Percentiles rank a stretch among this genome's conserved stretches.
These are phyloP conservation scores for Drosophila carrolli DNA, from an alignment of 1,140 invertebrate species.

Conservation along the genomic window DNA sequence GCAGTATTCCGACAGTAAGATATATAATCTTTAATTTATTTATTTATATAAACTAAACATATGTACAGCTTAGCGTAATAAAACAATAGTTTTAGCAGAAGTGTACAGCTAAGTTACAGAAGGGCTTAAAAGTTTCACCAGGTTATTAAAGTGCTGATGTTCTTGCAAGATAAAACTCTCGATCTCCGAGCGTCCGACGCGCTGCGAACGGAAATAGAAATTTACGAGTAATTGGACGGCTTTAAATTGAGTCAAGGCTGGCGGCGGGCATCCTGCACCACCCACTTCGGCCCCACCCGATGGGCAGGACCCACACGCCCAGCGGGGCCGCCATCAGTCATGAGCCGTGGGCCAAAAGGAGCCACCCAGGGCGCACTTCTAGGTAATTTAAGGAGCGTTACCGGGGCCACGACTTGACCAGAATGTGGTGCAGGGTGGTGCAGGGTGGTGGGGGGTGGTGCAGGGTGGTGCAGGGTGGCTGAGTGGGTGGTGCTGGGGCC, in stretches of 20 bases:
- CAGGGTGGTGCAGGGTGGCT: background rate
- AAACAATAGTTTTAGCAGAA: no score
- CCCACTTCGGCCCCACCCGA: background rate
- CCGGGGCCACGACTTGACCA: slow-evolving; percentile 48
- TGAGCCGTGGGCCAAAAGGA: slow-evolving; percentile 51
- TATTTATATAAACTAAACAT: no score
- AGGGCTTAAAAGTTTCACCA: background rate
- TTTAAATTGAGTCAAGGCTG: slow-evolving; percentile 61
- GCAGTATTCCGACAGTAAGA: no score
- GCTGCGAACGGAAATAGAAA: slow-evolving; percentile 17
- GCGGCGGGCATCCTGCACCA: background rate
- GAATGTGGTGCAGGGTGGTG: slow-evolving; percentile 5
- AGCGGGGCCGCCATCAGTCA: slow-evolving; percentile 22
- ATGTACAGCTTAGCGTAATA: no score
- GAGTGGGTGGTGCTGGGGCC: slow-evolving; percentile 15
- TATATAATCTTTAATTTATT: no score
- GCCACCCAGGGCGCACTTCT: slow-evolving; percentile 60
- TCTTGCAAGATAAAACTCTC: background rate
- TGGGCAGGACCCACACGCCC: background rate
- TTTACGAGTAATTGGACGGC: slow-evolving; percentile 35
- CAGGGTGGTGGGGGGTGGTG: background rate
- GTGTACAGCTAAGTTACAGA: no score
- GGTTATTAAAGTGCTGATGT: background rate
- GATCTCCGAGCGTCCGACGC: background rate
- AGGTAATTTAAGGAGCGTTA: slow-evolving; percentile 73